Percentiles rank a stretch among this genome's conserved stretches.
These are phyloP conservation scores for Myathropa florea DNA, from an alignment of 2,888 invertebrate genomes.

Conservation along the genomic window DNA sequence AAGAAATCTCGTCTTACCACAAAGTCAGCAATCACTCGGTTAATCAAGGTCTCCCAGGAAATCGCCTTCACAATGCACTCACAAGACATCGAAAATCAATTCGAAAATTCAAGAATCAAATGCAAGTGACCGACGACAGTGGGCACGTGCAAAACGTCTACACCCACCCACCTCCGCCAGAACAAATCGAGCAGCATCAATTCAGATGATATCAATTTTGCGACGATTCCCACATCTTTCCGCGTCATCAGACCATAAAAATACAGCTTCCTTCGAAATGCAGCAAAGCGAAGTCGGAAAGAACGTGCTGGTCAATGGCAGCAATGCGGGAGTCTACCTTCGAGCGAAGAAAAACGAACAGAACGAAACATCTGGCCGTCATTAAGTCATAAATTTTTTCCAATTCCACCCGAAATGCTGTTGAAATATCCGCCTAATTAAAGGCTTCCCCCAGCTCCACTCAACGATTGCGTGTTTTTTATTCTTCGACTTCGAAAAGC, in stretches of 20 bases:
- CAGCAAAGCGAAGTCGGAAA: neutral
- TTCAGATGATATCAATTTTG: neutral
- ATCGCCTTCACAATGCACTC: neutral
- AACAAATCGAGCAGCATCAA: too few relatives aligned
- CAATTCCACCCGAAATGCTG: neutral
- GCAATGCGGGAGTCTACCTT: neutral
- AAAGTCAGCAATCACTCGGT: neutral
- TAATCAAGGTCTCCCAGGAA: neutral
- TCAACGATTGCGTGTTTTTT: neutral
- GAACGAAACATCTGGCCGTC: neutral
- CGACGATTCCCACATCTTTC: neutral
- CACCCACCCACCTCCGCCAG: too few relatives aligned
- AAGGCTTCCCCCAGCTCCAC: neutral
- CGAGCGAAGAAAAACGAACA: neutral
- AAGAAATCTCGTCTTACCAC: neutral
- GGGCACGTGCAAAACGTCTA: neutral
- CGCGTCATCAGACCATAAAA: neutral
- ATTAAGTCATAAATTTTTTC: neutral
- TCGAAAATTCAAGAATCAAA: neutral
- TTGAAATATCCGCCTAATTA: neutral
- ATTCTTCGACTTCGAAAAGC: neutral
- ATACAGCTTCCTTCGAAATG: too few relatives aligned
- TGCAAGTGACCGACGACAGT: neutral
- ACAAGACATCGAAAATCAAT: neutral
- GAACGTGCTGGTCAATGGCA: neutral